Evolutionary conservation across 2,113 vertebrate genomes (phyloP), one percentile per base, ranked within the genome.

Genomic region (Cichladusa arquata): DNA sequence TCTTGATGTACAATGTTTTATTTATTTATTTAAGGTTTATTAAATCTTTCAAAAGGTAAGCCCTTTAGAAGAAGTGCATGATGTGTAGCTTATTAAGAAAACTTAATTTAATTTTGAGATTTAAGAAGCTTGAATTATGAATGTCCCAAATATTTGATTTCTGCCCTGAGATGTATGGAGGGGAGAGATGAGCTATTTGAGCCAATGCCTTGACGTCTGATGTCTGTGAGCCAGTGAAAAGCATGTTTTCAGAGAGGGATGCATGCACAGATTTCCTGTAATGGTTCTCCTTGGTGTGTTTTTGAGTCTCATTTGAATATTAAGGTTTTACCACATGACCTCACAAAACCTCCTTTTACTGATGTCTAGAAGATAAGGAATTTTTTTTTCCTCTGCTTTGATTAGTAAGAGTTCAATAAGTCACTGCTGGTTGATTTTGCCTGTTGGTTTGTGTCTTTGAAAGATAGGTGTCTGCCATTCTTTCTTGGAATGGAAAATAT

Each of bases 21-120:
- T 97, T 97, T 95, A 93, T 87, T 95, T 96, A 85, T 94, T 83
- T 91, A 84, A 71, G 64, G 60, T 70, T 95, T 95, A 81, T 95
- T 77, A 86, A 95, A 73, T 56, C 34, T 83, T 86, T 82, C 28
- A 25, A 11, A 58, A 85, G 44, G 86, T 25, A 56, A 92, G 29
- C 24, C 44, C 19, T 88, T 88, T 78, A 74, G 67, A 92, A 91
- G 48, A 79, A 80, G 71, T 44, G 11, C 36, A 25, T 29, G 38
- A 36, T 80, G 19, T 66, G n/a, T 90, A 48, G 38, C 69, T 88
- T 82, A 81, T 93, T 48, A 95, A 93, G 82, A 73, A 90, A 94
- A 53, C 29, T 51, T 91, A 58, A 86, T 96, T 88, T 90, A 65
- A 86, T 88, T 86, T 90, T 66, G 51, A 69, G 31, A 29, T 86